Percentiles rank a stretch among this genome's conserved stretches.
phyloP scores from a whole-genome alignment of 2,888 invertebrate species.

The Linyphia triangularis region DNA sequence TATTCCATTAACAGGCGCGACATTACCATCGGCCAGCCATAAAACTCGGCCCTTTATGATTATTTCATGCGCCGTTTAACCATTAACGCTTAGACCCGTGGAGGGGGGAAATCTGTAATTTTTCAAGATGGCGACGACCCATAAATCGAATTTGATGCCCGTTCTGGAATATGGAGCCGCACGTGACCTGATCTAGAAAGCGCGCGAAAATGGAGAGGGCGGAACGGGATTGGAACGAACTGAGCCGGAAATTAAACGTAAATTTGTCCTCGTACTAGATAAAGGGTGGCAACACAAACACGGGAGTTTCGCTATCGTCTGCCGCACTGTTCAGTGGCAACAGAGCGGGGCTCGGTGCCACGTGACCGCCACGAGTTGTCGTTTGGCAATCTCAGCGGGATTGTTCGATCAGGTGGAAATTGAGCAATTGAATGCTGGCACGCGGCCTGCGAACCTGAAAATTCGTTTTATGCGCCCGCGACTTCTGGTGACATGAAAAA shows the following conservation, averaged over 20 bases:
- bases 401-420: neutral
- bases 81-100: too few species aligned
- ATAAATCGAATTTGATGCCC: neutral
- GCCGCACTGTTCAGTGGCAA: neutral
- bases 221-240: neutral
- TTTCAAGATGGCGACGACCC: constrained; percentile 6
- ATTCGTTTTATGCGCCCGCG: neutral
- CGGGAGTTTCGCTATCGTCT: neutral
- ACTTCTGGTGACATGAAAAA: neutral
- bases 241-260: constrained; percentile 64
- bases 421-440: neutral
- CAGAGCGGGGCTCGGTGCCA: neutral
- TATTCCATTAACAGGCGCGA: neutral
- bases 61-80: neutral
- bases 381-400: neutral
- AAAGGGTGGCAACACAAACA: constrained; percentile 8
- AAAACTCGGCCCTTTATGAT: neutral
- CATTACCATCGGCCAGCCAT: neutral
- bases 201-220: neutral
- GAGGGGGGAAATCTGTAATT: neutral
- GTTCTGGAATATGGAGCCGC: neutral
- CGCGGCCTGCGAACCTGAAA: neutral
- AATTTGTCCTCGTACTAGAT: constrained; percentile 60
- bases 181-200: neutral
- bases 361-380: neutral